A percentile compares a stretch with the other conserved stretches of the same genome.
These are phyloP conservation scores for Holcopasites calliopsidis DNA, from an alignment of 1,140 invertebrate species.

Conservation along the genomic window DNA sequence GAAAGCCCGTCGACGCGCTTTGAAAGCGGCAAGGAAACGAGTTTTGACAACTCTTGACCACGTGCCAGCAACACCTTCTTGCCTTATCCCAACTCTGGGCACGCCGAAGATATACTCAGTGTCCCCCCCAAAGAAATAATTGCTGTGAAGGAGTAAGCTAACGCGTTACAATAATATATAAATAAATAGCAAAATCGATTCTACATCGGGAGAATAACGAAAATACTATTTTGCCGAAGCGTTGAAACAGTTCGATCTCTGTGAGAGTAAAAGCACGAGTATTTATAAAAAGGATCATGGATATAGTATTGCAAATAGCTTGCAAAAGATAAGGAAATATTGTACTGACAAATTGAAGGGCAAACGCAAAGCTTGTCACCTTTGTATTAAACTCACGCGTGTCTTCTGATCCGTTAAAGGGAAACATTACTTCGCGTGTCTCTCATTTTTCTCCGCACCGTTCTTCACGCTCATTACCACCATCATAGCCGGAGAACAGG, in stretches of 20 bases:
- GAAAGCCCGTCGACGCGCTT: slow-evolving; percentile 52
- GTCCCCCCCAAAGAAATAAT: neutral
- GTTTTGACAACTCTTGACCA: slow-evolving; percentile 77
- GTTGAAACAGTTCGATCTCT: too few relatives aligned
- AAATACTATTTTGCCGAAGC: too few relatives aligned
- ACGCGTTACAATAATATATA: too few relatives aligned
- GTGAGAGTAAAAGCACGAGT: too few relatives aligned
- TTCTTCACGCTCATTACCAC: slow-evolving; percentile 16
- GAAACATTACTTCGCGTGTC: neutral
- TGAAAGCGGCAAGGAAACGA: slow-evolving; percentile 65
- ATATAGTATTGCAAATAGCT: too few relatives aligned
- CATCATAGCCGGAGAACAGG: neutral
- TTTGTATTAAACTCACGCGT: neutral
- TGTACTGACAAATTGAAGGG: too few relatives aligned
- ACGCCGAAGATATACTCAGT: neutral
- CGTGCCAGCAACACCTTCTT: slow-evolving; percentile 70
- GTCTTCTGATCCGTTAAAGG: neutral
- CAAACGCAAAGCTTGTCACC: too few relatives aligned
- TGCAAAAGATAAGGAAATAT: too few relatives aligned
- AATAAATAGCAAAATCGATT: too few relatives aligned
- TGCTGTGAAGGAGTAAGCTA: too few relatives aligned
- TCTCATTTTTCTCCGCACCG: neutral
- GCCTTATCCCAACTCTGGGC: slow-evolving; percentile 34
- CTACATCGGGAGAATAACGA: too few relatives aligned
- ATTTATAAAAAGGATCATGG: too few relatives aligned